phyloP scores from a whole-genome alignment of 2,113 vertebrate genomes.

The Sinosuthora webbiana region DNA sequence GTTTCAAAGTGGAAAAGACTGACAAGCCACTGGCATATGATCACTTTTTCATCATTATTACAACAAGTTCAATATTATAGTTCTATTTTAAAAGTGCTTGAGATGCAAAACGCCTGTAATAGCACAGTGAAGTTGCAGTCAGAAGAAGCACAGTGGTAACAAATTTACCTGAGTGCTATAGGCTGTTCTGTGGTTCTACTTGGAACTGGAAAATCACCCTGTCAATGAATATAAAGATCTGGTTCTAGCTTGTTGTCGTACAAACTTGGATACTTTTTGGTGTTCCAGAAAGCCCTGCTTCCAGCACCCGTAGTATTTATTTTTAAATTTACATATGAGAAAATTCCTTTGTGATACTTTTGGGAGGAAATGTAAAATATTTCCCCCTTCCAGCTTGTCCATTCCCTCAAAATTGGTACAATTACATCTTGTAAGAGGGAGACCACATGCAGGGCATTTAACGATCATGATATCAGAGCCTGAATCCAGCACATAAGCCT shows the following conservation, averaged over 20 bases:
- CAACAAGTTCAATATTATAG: background rate
- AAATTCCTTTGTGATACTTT: background rate
- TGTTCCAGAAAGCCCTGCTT: background rate
- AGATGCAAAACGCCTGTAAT: background rate
- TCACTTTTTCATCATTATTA: background rate
- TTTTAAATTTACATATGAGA: background rate
- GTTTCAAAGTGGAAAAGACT: background rate
- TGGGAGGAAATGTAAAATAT: background rate
- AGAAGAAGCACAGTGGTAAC: background rate
- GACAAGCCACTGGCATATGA: background rate
- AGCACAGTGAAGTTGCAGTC: background rate
- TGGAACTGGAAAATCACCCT: background rate
- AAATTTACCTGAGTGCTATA: background rate
- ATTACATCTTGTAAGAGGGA: background rate
- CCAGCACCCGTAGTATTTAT: background rate
- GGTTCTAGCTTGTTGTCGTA: background rate
- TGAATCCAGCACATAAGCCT: rapidly evolving
- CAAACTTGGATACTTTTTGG: background rate
- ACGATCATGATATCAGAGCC: background rate
- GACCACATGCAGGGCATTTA: background rate
- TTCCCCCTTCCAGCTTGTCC: background rate
- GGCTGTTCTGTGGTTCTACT: background rate
- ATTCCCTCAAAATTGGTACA: background rate
- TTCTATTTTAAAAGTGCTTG: background rate
- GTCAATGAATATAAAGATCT: background rate